Evolutionary conservation across 1,140 invertebrate species (phyloP).

Genomic region (Agraylea sexmaculata): DNA sequence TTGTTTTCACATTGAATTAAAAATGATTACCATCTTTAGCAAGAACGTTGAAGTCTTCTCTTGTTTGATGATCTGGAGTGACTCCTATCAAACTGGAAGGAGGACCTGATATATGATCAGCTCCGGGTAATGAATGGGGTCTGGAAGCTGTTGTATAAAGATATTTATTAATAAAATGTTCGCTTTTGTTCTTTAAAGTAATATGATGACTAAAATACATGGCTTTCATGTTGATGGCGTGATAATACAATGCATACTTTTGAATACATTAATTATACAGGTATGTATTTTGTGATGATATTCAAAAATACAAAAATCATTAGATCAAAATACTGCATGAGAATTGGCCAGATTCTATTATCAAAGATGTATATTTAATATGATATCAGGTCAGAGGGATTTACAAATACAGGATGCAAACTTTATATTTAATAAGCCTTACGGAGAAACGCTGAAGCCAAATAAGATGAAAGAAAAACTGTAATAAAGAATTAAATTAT

Average conservation of each 20-base stretch:
- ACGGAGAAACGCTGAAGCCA: conserved; percentile 42
- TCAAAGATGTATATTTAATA: no score
- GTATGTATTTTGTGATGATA: no score
- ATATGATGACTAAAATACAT: no score
- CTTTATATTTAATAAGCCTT: conserved; percentile 33
- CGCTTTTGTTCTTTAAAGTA: no score
- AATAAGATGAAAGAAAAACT: conserved; percentile 42
- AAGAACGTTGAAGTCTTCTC: conserved; percentile 54
- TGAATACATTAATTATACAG: no score
- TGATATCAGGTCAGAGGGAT: no score
- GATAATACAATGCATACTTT: no score
- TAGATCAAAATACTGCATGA: no score
- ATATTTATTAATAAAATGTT: no score
- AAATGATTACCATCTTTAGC: conserved; percentile 46
- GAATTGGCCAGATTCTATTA: no score
- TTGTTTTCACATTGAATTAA: neutral
- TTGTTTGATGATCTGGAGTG: conserved; percentile 47
- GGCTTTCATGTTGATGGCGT: no score
- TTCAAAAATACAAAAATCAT: no score
- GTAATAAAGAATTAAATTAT: conserved; percentile 27
- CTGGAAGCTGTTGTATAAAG: conserved; percentile 27
- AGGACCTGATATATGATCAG: conserved; percentile 31
- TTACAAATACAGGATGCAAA: conserved; percentile 23
- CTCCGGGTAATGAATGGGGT: conserved; percentile 38
- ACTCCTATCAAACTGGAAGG: conserved; percentile 29